These are phyloP conservation scores for Megaptera novaeangliae DNA, from an alignment of 2,113 vertebrate species.

Conservation along the genomic window DNA sequence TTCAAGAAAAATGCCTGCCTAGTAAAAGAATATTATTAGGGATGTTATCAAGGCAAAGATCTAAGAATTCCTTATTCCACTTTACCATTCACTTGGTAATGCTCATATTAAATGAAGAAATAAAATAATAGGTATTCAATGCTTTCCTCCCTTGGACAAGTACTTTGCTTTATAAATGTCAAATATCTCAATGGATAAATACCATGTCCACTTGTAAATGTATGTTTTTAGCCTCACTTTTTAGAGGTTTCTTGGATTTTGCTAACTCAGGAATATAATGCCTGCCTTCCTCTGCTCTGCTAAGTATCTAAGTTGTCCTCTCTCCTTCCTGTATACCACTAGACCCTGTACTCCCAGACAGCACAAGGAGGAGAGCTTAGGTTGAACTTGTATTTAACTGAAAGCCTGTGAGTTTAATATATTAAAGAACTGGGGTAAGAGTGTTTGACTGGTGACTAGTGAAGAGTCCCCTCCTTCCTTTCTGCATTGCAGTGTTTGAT, in stretches of 20 bases:
- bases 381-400: background rate
- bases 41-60: slow-evolving; percentile 26
- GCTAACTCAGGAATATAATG: background rate
- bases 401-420: background rate
- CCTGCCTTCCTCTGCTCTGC: background rate
- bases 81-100: slow-evolving; percentile 4
- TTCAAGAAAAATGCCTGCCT: background rate
- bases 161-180: background rate
- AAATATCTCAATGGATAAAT: background rate
- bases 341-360: background rate
- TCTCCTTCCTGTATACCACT: background rate
- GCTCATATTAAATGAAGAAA: background rate
- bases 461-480: background rate
- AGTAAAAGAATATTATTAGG: background rate
- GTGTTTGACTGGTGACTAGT: background rate
- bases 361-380: background rate
- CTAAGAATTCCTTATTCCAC: slow-evolving; percentile 4
- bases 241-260: background rate
- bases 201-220: background rate
- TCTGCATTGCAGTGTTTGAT: background rate
- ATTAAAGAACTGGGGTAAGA: background rate
- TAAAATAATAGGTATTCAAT: background rate
- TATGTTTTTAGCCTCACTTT: background rate
- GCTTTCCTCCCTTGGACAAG: background rate
- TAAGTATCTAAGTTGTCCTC: background rate